Conservation (phyloP, 2,113 vertebrate species). For the Zosterops lateralis region DNA sequence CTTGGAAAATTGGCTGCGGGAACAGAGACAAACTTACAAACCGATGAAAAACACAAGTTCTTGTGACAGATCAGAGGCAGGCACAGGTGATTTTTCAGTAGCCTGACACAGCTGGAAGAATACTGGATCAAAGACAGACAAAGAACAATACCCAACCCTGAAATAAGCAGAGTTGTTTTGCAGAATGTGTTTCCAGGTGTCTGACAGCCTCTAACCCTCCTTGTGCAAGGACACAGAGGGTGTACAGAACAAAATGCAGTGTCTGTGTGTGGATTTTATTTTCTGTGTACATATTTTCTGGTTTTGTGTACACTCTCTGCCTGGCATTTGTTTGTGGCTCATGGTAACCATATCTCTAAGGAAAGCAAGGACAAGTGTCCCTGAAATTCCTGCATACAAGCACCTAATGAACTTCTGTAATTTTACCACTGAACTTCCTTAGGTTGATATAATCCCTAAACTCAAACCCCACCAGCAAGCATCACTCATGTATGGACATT, state of each 20-base stretch:
- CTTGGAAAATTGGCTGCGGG: not conserved
- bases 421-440: not conserved
- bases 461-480: not conserved
- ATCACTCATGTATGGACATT: not conserved
- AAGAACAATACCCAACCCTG: not conserved
- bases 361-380: not conserved
- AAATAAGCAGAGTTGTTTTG: not conserved
- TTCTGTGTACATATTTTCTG: not conserved
- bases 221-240: rapidly evolving
- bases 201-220: not conserved
- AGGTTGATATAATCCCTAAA: not conserved
- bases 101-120: not conserved
- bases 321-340: not conserved
- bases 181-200: not conserved
- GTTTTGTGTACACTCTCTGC: not conserved
- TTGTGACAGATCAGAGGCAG: not conserved
- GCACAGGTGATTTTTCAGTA: not conserved
- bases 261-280: not conserved
- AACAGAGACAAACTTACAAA: not conserved
- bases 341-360: not conserved
- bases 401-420: not conserved
- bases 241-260: not conserved
- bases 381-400: not conserved
- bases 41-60: not conserved
- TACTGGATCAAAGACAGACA: not conserved